Conservation (phyloP, 1,140 invertebrate genomes). For the Listronotus oregonensis region DNA sequence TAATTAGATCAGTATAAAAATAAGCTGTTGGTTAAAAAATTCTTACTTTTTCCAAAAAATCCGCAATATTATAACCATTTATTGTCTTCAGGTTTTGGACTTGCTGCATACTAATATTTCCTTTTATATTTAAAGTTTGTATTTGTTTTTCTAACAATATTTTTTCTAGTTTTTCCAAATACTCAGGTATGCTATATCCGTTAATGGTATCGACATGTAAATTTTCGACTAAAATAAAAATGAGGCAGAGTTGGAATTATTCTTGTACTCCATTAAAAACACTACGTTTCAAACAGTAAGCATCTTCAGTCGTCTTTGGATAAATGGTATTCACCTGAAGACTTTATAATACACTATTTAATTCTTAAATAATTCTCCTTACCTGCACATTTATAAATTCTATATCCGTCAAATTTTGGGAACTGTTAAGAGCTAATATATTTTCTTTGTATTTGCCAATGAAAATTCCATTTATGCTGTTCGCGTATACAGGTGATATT, state of each 20-base stretch:
- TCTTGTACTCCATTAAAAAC: neutral
- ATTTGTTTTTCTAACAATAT: constrained; percentile 27
- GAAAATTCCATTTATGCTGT: constrained; percentile 39
- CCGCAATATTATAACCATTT: constrained; percentile 39
- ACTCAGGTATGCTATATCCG: constrained; percentile 38
- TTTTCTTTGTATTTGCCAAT: constrained; percentile 30
- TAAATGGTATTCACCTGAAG: too few relatives aligned
- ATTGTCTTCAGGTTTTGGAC: constrained; percentile 41
- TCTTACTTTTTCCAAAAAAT: constrained; percentile 40
- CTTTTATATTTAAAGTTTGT: constrained; percentile 38
- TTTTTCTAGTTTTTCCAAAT: constrained; percentile 34
- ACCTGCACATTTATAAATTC: constrained; percentile 45
- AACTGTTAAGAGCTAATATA: constrained; percentile 37
- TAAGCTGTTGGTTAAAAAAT: neutral
- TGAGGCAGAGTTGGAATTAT: too few relatives aligned
- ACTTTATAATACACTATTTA: too few relatives aligned
- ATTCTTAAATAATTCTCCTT: constrained; percentile 9
- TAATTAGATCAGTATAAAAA: neutral
- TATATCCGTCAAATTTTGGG: constrained; percentile 36
- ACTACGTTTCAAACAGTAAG: too few relatives aligned
- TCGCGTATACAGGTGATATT: constrained; percentile 24
- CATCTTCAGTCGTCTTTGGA: too few relatives aligned
- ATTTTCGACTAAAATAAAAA: constrained; percentile 40
- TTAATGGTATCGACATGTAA: constrained; percentile 40
- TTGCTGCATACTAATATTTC: constrained; percentile 42